A percentile compares a stretch with the other conserved stretches of the same genome.
phyloP scores from a whole-genome alignment of 2,113 vertebrate genomes.

The Tragelaphus buxtoni region DNA sequence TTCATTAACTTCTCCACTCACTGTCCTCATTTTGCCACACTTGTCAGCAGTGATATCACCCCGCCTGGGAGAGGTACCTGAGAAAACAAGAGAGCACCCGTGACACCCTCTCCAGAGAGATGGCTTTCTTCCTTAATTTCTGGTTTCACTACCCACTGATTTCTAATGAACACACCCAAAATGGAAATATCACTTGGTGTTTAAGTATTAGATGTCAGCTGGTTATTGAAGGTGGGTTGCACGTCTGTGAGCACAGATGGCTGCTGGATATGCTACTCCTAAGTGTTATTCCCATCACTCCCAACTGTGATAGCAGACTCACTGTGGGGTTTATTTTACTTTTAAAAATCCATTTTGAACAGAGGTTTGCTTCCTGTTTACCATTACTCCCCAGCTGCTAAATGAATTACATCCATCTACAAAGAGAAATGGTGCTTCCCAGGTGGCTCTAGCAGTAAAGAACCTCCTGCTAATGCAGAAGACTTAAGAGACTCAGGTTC shows the following conservation, averaged over 20 bases:
- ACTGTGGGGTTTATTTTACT: background rate
- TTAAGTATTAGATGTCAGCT: slow-evolving; percentile 59
- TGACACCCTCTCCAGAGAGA: background rate
- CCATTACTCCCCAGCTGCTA: background rate
- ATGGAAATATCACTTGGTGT: slow-evolving; percentile 68
- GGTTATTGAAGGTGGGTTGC: slow-evolving; percentile 75
- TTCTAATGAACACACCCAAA: slow-evolving; percentile 70
- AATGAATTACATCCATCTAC: slow-evolving; percentile 23
- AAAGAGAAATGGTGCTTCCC: background rate
- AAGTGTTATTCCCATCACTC: slow-evolving; percentile 70
- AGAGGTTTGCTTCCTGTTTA: slow-evolving; percentile 54
- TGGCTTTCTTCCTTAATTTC: slow-evolving; percentile 37
- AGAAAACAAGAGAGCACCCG: background rate
- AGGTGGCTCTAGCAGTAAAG: background rate
- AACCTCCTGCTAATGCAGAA: background rate
- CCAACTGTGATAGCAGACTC: background rate
- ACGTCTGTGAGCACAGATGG: slow-evolving; percentile 74
- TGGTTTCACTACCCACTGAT: slow-evolving; percentile 71
- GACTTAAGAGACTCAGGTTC: background rate
- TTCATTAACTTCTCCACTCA: background rate
- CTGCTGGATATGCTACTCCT: slow-evolving; percentile 57
- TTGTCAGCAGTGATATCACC: background rate
- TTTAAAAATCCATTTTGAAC: slow-evolving; percentile 39
- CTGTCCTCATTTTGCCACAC: background rate
- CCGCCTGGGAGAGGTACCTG: background rate